Base-by-base conservation (phyloP, 2,113 vertebrate species). In the Epinephelus fuscoguttatus region DNA sequence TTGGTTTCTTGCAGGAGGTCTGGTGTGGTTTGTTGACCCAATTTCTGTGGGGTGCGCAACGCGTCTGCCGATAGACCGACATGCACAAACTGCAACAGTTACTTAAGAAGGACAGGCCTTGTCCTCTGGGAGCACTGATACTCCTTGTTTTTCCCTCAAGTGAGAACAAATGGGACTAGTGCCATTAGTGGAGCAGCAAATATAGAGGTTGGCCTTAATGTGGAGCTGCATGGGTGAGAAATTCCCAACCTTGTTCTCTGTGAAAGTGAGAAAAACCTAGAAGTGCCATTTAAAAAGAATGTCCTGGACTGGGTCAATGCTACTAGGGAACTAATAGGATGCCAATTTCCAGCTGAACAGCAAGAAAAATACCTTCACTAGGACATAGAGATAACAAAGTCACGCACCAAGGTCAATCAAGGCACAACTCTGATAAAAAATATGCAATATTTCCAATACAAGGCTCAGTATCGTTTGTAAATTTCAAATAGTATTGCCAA, bases 21-120 rank as follows among this genome's bases (percentile, higher is more conserved):
- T 92, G 80, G 84, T 84, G 82, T 87, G 75, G 83, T 89, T 90
- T 80, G 72, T 84, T 86, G 90, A 93, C 94, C 93, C 80, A 88
- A 88, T 94, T 94, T 75, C 78, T 23, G 61, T 27, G 64, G 40
- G 63, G 70, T 19, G 56, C 42, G 8, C 7, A 59, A 50, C 42
- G 8, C 7, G 64, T 70, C 64, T 60, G 76, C 74, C 18, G 64
- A 75, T 30, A 62, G 81, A 50, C 64, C 1, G 3, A 81, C 68
- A 49, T 9, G 49, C 78, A 70, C 76, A 74, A 56, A 75, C 77
- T 75, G 30, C 70, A 78, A 62, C 30, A 50, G 80, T 91, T 81
- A 87, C 88, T 89, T 87, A 72, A 88, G 81, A 85, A 81, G 73
- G 80, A 82, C 62, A 33, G 71, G 66, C 25, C 59, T 63, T 0